Percentiles rank a stretch among this genome's conserved stretches.
phyloP scores from a whole-genome alignment of 2,797 vertebrate genomes.

The Centropyge bicolor region DNA sequence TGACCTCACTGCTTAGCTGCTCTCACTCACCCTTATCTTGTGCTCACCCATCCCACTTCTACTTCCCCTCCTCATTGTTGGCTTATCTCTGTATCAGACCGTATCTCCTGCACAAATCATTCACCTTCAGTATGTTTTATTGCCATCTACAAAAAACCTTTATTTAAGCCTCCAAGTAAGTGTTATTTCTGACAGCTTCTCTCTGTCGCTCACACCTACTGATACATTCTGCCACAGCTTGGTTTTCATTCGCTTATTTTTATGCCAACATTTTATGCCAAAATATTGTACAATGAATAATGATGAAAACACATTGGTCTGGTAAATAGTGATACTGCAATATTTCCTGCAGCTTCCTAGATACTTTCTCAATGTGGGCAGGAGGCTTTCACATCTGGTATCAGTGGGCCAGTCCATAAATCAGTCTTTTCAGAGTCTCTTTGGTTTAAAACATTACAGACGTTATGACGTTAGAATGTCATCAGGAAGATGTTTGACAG shows the following conservation, averaged over 20 bases:
- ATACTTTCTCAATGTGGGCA: slow-evolving; percentile 18
- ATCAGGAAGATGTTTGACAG: slow-evolving; percentile 19
- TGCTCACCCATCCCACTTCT: background rate
- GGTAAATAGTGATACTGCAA: slow-evolving; percentile 20
- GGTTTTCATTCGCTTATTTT: slow-evolving; percentile 26
- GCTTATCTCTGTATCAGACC: background rate
- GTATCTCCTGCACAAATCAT: background rate
- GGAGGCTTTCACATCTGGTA: slow-evolving; percentile 53
- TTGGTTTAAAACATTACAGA: slow-evolving; percentile 15
- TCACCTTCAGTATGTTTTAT: background rate
- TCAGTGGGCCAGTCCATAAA: slow-evolving; percentile 18
- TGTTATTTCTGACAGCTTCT: slow-evolving; percentile 35
- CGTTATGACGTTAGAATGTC: slow-evolving; percentile 3
- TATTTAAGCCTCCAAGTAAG: slow-evolving; percentile 6
- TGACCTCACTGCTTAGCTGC: slow-evolving; percentile 42
- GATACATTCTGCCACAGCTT: slow-evolving; percentile 14
- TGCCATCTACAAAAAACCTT: background rate
- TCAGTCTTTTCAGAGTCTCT: background rate
- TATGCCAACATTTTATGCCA: slow-evolving; percentile 34
- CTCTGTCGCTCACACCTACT: slow-evolving; percentile 7
- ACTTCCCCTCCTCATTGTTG: background rate
- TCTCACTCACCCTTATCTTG: slow-evolving; percentile 46
- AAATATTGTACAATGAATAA: slow-evolving; percentile 10
- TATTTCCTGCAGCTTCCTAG: slow-evolving; percentile 32
- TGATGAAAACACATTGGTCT: slow-evolving; percentile 34